Conservation (phyloP, 1,140 invertebrate species). For the Platorchestia sp. region DNA sequence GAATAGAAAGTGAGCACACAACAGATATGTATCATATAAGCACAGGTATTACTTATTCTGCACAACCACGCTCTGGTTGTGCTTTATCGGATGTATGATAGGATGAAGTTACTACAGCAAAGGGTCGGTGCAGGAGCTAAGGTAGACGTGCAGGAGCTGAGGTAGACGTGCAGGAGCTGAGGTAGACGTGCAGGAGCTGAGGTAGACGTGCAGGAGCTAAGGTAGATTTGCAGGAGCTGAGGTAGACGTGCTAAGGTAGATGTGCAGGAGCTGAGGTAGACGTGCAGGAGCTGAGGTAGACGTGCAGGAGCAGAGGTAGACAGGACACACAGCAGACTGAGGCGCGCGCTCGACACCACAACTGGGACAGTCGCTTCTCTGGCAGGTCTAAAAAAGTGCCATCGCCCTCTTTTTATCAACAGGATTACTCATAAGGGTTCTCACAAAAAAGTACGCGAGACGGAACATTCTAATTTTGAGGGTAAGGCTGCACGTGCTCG, state of each 20-base stretch:
- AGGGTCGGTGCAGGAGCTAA: too few relatives aligned
- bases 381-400: not conserved
- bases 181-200: too few relatives aligned
- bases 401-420: not conserved
- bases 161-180: too few relatives aligned
- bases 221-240: not conserved
- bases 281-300: not conserved
- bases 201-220: too few relatives aligned
- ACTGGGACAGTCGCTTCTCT: not conserved
- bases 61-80: too few relatives aligned
- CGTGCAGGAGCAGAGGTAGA: not conserved
- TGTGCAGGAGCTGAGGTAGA: not conserved
- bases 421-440: not conserved
- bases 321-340: not conserved
- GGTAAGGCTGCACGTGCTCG: not conserved
- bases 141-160: too few relatives aligned
- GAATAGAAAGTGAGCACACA: not conserved
- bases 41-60: not conserved
- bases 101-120: too few relatives aligned
- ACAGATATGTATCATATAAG: not conserved
- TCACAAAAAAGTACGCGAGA: not conserved
- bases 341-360: not conserved
- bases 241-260: not conserved
- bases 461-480: not conserved
- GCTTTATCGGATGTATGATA: too few relatives aligned